Evolutionary conservation across 2,888 invertebrate species (phyloP).

Genomic region (Cataglyphis altisquamis): DNA sequence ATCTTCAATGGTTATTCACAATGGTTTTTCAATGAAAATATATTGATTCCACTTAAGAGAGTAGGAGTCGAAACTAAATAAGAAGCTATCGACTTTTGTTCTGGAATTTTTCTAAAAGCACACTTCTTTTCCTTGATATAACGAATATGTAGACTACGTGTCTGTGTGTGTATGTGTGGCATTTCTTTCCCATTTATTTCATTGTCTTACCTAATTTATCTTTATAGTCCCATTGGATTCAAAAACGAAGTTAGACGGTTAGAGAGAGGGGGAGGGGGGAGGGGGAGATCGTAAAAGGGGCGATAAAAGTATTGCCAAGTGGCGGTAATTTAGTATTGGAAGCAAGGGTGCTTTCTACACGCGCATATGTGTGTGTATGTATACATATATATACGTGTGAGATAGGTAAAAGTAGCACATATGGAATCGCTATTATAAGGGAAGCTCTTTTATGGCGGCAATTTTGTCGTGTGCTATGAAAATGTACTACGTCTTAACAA

Average conservation of each 20-base stretch:
- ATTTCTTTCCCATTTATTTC: constrained; percentile 55
- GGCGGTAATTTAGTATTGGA: constrained; percentile 74
- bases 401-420: constrained; percentile 56
- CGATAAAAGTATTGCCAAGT: constrained; percentile 75
- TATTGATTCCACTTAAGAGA: neutral
- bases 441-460: constrained; percentile 64
- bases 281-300: constrained; percentile 65
- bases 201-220: constrained; percentile 70
- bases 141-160: constrained; percentile 55
- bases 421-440: constrained; percentile 67
- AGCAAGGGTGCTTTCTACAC: constrained; percentile 46
- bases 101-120: neutral
- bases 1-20: neutral
- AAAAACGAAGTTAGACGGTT: constrained; percentile 61
- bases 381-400: neutral
- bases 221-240: constrained; percentile 74
- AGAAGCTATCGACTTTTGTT: neutral
- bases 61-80: neutral
- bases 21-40: neutral
- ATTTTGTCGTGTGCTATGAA: constrained; percentile 62
- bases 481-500: constrained; percentile 61
- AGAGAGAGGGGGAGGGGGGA: constrained; percentile 17
- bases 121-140: constrained; percentile 34
- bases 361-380: neutral
- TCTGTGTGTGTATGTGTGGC: neutral